phyloP scores from a whole-genome alignment of 1,140 invertebrate genomes.

The Papilio polyxenes region DNA sequence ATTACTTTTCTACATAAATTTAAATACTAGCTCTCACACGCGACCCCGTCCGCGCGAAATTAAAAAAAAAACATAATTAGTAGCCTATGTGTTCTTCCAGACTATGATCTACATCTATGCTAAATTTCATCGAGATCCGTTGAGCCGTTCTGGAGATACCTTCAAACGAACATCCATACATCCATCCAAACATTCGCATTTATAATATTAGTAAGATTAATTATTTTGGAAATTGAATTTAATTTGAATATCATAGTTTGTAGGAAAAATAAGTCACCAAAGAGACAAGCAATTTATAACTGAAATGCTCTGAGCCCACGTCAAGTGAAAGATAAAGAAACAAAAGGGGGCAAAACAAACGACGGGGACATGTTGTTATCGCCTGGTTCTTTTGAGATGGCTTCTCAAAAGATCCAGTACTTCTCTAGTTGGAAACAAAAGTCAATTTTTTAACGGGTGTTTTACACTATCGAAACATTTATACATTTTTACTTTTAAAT shows the following conservation, averaged over 20 bases:
- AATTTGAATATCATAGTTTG: background rate
- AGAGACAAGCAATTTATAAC: slow-evolving; percentile 6
- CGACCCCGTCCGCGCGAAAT: too few species aligned
- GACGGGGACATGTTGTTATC: background rate
- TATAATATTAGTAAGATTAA: background rate
- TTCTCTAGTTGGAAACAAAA: background rate
- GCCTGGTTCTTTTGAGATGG: background rate
- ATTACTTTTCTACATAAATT: too few species aligned
- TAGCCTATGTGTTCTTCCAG: too few species aligned
- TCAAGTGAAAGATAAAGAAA: background rate
- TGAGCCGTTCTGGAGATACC: too few species aligned
- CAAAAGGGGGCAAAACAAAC: background rate
- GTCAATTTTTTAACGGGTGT: background rate
- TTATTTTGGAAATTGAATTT: background rate
- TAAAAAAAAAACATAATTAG: too few species aligned
- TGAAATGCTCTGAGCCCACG: background rate
- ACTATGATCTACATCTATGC: too few species aligned
- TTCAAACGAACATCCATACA: too few species aligned
- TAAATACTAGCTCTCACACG: too few species aligned
- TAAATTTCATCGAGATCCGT: too few species aligned
- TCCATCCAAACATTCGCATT: background rate
- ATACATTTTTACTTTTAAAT: too few species aligned
- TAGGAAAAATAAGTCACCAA: background rate
- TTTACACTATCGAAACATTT: background rate
- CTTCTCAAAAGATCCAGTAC: too few species aligned